Base-by-base conservation (phyloP, 2,113 vertebrate genomes). In the Rhegmatorhina hoffmannsi region DNA sequence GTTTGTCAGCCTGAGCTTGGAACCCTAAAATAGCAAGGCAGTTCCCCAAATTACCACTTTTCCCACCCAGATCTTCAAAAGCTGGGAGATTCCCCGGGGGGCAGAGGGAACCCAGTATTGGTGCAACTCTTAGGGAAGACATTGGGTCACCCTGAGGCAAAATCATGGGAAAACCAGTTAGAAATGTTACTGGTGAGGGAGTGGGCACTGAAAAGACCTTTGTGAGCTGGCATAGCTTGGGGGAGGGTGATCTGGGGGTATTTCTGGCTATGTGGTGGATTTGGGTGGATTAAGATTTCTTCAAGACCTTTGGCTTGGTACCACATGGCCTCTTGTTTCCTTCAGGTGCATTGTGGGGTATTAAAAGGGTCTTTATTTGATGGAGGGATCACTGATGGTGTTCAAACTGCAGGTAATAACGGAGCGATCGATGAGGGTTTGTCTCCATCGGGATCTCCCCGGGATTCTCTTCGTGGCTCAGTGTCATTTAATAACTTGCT, bases 161-260 rank as follows among this genome's bases (percentile, higher is more conserved):
- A 89, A 23, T 23, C 16, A 21, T 17, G 47, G 34, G 36, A 10
- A 58, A 87, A 84, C 13, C 26, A 26, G 5, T 44, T 47, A 0
- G 3, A 67, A 69, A 36, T 76, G 5, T 16, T 34, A 2, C 0
- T 2, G 5, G 40, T 9, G 59, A 59, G 64, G 68, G 76, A 73
- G 58, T 4, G 3, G 64, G 50, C 29, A 4, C 38, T 80, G 83
- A 53, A 28, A 68, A 26, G 28, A 3, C 13, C 19, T 28, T 31
- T 11, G 19, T 2, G 28, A 26, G 20, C 7, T 0, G 50, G 50
- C 25, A 52, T 9, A 28, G 50, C 25, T 28, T 52, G 1, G 19
- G 25, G 38, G 66, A 59, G 59, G 26, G 36, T 64, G 44, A 4
- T 59, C 34, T 67, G 52, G 56, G 47, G 34, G 31, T 24, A 60